Evolutionary conservation across 2,113 vertebrate species (phyloP).

Genomic region (Ceyx margarethae): DNA sequence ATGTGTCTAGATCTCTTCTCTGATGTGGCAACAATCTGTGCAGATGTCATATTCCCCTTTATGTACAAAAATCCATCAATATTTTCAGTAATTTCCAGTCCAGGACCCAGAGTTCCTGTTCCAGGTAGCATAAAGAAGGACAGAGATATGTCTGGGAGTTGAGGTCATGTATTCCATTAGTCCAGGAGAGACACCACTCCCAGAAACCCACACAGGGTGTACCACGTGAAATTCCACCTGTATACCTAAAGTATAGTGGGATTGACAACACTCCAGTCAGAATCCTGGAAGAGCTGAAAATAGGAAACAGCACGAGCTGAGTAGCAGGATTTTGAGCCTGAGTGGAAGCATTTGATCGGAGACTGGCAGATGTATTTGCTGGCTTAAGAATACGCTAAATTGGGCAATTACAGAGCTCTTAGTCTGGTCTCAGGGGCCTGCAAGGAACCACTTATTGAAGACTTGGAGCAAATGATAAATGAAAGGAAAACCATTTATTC

Average conservation of each 20-base stretch:
- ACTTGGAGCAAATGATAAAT: neutral
- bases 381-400: neutral
- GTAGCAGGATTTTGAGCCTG: neutral
- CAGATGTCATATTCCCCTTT: neutral
- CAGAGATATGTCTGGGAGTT: neutral
- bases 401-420: neutral
- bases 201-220: neutral
- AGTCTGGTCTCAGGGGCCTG: neutral
- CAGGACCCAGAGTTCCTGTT: neutral
- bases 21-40: neutral
- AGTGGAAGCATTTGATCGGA: neutral
- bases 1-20: neutral
- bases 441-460: neutral
- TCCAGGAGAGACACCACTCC: neutral
- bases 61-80: neutral
- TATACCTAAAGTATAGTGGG: neutral
- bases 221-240: neutral
- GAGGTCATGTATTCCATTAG: neutral
- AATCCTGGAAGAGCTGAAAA: neutral
- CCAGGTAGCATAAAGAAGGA: neutral
- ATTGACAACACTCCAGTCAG: rapidly evolving
- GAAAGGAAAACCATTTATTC: neutral
- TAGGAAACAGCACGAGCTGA: neutral
- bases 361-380: neutral
- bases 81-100: neutral